A percentile compares a stretch with the other conserved stretches of the same genome.
These are phyloP conservation scores for Globicephala melas DNA, from an alignment of 2,113 vertebrate genomes.

Conservation along the genomic window DNA sequence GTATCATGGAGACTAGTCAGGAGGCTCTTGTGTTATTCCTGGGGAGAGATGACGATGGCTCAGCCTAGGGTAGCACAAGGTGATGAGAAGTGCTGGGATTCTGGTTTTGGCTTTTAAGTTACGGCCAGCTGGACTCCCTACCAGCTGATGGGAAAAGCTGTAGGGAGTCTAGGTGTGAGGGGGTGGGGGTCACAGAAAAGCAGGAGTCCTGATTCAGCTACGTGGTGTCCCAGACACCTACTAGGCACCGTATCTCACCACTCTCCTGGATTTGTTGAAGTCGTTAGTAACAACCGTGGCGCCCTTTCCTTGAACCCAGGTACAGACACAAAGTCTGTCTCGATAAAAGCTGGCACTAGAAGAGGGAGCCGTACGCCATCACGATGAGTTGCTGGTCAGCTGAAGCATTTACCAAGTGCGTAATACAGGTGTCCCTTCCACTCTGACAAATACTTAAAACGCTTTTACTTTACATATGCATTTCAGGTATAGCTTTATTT, in stretches of 20 bases:
- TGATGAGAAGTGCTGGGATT: not conserved
- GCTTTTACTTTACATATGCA: not conserved
- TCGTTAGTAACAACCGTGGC: not conserved
- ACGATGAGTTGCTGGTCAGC: not conserved
- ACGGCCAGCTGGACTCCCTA: not conserved
- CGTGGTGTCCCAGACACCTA: not conserved
- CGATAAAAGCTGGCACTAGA: not conserved
- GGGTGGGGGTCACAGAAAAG: not conserved
- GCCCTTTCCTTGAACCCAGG: not conserved
- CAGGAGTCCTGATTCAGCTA: fast-evolving
- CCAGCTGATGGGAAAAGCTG: not conserved
- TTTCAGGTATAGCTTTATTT: not conserved
- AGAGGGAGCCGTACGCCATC: not conserved
- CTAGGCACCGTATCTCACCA: not conserved
- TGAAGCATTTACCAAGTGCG: not conserved
- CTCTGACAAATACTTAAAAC: not conserved
- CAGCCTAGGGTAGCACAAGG: not conserved
- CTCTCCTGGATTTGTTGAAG: not conserved
- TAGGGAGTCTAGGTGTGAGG: not conserved
- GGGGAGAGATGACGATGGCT: not conserved
- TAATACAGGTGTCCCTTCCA: not conserved
- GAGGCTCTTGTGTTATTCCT: not conserved
- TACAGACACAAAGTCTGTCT: not conserved
- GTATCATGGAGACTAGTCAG: not conserved
- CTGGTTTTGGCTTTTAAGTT: not conserved